Percentiles rank a stretch among this genome's conserved stretches.
phyloP scores from a whole-genome alignment of 2,113 vertebrate genomes.

The Oceanites oceanicus region DNA sequence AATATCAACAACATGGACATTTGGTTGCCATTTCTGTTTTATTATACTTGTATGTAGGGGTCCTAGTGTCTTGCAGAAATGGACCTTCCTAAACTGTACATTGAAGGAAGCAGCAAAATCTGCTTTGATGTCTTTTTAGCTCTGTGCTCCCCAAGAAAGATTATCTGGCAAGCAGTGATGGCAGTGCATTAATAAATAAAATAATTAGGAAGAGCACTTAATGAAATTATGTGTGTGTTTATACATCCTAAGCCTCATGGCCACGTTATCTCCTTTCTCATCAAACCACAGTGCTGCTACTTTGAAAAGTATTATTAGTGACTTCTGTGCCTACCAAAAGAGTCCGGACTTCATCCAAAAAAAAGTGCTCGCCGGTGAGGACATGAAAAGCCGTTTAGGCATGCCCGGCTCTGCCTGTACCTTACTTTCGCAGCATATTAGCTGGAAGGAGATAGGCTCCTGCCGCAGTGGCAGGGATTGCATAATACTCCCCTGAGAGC shows the following conservation, averaged over 20 bases:
- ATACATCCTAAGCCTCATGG: neutral
- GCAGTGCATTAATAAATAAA: slow-evolving; percentile 60
- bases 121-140: neutral
- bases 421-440: neutral
- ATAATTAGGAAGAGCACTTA: slow-evolving; percentile 62
- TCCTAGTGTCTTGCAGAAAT: neutral
- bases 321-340: neutral
- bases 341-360: neutral
- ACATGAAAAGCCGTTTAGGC: neutral
- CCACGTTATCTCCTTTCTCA: neutral
- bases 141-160: neutral
- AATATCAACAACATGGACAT: neutral
- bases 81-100: neutral
- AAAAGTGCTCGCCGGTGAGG: neutral
- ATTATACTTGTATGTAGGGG: fast-evolving
- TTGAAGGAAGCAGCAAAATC: neutral
- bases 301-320: slow-evolving; percentile 28
- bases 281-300: neutral
- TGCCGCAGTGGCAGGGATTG: neutral
- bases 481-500: neutral
- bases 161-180: neutral
- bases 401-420: neutral
- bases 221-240: slow-evolving; percentile 14
- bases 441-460: slow-evolving; percentile 3
- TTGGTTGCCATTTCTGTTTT: neutral